phyloP scores from a whole-genome alignment of 1,140 invertebrate genomes.

The Bombus consobrinus region DNA sequence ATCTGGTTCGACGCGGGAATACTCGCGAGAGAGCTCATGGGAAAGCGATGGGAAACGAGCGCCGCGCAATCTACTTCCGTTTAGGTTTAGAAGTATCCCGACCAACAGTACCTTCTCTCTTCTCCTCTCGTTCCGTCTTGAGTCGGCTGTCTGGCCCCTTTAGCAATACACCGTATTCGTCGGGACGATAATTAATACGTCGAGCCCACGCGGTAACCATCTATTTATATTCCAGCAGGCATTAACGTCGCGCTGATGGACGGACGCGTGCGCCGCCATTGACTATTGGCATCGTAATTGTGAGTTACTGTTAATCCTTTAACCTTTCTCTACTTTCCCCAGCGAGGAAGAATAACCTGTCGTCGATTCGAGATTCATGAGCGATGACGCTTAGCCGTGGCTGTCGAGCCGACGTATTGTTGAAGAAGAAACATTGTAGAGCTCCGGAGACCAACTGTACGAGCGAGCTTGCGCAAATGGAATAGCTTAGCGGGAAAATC shows the following conservation, averaged over 20 bases:
- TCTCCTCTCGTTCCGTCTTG: background rate
- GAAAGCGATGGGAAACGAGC: background rate
- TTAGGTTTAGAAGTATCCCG: background rate
- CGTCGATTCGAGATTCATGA: constrained; percentile 35
- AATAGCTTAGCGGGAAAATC: background rate
- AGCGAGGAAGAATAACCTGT: constrained; percentile 31
- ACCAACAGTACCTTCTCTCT: background rate
- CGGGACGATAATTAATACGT: constrained; percentile 58
- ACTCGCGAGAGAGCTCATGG: background rate
- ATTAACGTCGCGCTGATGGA: constrained; percentile 60
- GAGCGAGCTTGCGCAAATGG: background rate
- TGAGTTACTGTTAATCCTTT: constrained; percentile 66
- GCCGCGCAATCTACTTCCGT: background rate
- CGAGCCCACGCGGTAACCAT: constrained; percentile 36
- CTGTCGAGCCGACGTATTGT: constrained; percentile 10
- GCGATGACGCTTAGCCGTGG: constrained; percentile 17
- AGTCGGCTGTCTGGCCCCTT: background rate
- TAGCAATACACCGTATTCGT: constrained; percentile 10
- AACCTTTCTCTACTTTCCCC: constrained; percentile 59
- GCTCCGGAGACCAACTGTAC: background rate
- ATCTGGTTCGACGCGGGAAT: background rate
- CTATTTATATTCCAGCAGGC: constrained; percentile 56
- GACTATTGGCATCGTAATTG: constrained; percentile 58
- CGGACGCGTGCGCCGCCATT: constrained; percentile 45
- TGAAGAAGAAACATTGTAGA: background rate